These are phyloP conservation scores for Chiroxiphia lanceolata DNA, from an alignment of 2,797 vertebrate species.

Conservation along the genomic window DNA sequence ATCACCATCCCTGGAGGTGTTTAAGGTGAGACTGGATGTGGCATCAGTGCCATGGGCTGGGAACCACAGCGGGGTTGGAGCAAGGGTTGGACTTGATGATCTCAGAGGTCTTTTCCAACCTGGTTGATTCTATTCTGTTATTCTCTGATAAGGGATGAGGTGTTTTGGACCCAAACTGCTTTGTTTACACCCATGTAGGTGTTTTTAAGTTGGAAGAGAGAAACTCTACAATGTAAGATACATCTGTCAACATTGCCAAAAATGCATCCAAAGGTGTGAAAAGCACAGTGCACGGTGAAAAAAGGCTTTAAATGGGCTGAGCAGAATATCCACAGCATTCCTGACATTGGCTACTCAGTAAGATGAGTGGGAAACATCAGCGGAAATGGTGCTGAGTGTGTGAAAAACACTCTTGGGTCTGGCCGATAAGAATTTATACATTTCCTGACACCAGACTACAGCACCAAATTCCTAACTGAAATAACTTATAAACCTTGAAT, in stretches of 20 bases:
- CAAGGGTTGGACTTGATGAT: too few relatives aligned
- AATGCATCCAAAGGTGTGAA: neutral
- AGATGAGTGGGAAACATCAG: neutral
- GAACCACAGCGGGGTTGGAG: too few relatives aligned
- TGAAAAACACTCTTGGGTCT: neutral
- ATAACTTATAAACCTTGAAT: neutral
- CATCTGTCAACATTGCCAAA: neutral
- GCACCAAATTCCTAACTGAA: neutral
- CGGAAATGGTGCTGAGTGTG: neutral
- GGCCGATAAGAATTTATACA: neutral
- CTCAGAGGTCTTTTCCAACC: too few relatives aligned
- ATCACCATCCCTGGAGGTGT: too few relatives aligned
- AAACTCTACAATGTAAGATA: neutral
- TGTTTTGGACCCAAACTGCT: neutral
- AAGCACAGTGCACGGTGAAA: neutral
- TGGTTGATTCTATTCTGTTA: too few relatives aligned
- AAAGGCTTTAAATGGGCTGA: neutral
- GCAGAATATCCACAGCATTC: neutral
- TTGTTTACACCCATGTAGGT: neutral
- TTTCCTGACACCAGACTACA: neutral
- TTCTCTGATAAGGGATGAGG: neutral
- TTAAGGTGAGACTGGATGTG: too few relatives aligned
- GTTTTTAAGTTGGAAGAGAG: neutral
- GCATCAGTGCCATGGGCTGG: too few relatives aligned
- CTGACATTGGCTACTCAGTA: neutral